Evolutionary conservation across 2,113 vertebrate species (phyloP), one percentile per base, ranked within the genome.

Genomic region (Martes martes): DNA sequence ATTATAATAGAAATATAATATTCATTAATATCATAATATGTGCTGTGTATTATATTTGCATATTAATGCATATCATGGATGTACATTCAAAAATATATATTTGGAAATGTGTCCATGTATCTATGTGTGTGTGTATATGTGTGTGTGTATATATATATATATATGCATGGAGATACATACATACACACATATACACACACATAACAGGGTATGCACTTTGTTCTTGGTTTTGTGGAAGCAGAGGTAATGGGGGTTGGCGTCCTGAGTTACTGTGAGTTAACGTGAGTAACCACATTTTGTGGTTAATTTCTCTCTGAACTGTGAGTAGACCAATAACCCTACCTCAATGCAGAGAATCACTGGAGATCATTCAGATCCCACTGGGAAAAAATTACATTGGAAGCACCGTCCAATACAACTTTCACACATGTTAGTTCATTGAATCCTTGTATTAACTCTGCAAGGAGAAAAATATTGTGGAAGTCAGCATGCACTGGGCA

Each of bases 391-490:
- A 93, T 84, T 42, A 52, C 45, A 31, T 1, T 7, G 42, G 63
- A 81, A 82, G 57, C 88, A 45, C 28, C 26, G 11, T 39, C 16
- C 81, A 69, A 57, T 78, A 18, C 57, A 85, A 45, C 33, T 42
- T 95, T 69, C 93, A 88, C 74, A 87, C 36, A 18, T 63, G 24
- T 50, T 82, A 26, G 76, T 96, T 87, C n/a, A 82, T 63, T 93
- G 95, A 80, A 59, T 94, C 85, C 55, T 94, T 76, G 47, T 52
- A n/a, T 73, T 81, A 92, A 83, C 57, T 95, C 63, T 88, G 79
- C 76, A 78, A 96, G 57, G 59, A 33, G 85, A 52, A 81, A 90
- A 73, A 93, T 89, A 61, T 11, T 88, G 79, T 82, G 45, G 47
- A 91, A 89, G 65, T 76, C 11, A 88, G 71, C 69, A 88, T 42